Percentiles rank a stretch among this genome's conserved stretches.
Evolutionary conservation across 2,113 vertebrate species (phyloP).

Genomic region (Bubo bubo): DNA sequence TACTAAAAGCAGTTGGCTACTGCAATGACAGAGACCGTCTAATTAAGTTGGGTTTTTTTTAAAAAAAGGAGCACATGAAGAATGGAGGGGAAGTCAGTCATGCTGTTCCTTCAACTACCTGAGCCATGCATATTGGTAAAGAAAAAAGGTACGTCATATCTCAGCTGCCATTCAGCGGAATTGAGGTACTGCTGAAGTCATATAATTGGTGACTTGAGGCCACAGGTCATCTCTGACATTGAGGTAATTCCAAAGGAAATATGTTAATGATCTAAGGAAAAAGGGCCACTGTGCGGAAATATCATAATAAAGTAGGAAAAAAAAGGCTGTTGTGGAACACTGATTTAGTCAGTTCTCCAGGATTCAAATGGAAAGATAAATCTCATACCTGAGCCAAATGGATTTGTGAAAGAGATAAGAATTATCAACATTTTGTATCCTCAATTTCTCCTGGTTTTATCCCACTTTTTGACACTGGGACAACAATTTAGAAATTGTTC

Average conservation of each 20-base stretch:
- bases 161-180: not conserved
- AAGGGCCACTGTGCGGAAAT: not conserved
- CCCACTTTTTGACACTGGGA: not conserved
- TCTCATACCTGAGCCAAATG: not conserved
- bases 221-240: not conserved
- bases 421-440: not conserved
- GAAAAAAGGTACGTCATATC: not conserved
- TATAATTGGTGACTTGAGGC: not conserved
- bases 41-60: not conserved
- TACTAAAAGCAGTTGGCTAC: not conserved
- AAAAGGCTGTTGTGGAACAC: not conserved
- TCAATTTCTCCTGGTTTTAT: not conserved
- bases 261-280: not conserved
- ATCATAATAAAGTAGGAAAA: not conserved
- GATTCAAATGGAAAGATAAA: not conserved
- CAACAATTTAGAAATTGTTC: not conserved
- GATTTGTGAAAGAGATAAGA: not conserved
- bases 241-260: not conserved
- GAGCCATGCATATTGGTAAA: not conserved
- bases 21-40: not conserved
- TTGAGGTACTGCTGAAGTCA: not conserved
- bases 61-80: not conserved
- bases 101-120: not conserved
- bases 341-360: not conserved
- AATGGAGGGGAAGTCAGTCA: not conserved